A percentile compares a stretch with the other conserved stretches of the same genome.
phyloP scores from a whole-genome alignment of 2,113 vertebrate species.

The Bubalus kerabau region DNA sequence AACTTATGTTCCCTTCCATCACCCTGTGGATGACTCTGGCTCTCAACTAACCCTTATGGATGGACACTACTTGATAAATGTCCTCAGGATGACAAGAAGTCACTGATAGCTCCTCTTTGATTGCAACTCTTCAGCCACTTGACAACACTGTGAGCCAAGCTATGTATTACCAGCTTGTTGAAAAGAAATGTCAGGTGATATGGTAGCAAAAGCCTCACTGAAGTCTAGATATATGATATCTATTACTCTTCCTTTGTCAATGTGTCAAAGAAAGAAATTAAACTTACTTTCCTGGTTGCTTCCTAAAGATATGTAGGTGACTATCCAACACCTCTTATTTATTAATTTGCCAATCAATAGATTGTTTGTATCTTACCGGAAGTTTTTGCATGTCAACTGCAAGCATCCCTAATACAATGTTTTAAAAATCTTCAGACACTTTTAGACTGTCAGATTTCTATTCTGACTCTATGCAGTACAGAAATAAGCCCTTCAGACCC shows the following conservation, averaged over 20 bases:
- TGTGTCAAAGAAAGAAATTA: slow-evolving; percentile 35
- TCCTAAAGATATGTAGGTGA: background rate
- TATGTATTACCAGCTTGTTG: slow-evolving; percentile 34
- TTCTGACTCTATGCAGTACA: background rate
- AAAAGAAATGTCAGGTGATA: slow-evolving; percentile 49
- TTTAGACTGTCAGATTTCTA: background rate
- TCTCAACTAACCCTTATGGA: background rate
- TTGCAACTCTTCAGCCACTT: slow-evolving; percentile 54
- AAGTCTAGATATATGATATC: slow-evolving; percentile 31
- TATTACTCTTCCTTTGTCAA: slow-evolving; percentile 1
- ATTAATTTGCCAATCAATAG: background rate
- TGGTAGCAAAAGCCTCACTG: slow-evolving; percentile 22
- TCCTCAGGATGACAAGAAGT: slow-evolving; percentile 43
- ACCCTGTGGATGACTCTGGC: slow-evolving; percentile 2
- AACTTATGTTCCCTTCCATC: slow-evolving; percentile 38
- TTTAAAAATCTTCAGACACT: background rate
- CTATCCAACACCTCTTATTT: background rate
- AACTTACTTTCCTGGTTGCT: background rate
- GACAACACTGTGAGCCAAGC: slow-evolving; percentile 39
- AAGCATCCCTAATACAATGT: background rate
- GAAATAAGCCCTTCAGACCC: background rate
- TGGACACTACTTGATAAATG: slow-evolving; percentile 54
- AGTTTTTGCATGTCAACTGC: background rate
- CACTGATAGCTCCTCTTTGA: slow-evolving; percentile 53
- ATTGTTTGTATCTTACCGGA: background rate